phyloP scores from a whole-genome alignment of 2,888 invertebrate species.

The Drosophila hamatofila region DNA sequence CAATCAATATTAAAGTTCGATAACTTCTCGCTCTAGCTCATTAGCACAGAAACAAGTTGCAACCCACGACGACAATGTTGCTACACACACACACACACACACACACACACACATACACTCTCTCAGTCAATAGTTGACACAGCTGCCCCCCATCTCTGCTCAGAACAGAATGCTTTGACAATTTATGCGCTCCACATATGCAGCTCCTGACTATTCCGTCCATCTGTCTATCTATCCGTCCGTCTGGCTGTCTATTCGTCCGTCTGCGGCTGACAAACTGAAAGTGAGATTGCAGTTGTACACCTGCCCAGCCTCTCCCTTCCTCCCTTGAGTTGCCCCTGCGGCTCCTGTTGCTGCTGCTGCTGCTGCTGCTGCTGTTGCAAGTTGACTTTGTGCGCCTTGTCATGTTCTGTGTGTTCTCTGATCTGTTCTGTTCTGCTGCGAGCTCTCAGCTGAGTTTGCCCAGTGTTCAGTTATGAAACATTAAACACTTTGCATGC shows the following conservation, averaged over 20 bases:
- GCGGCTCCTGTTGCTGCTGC: not conserved
- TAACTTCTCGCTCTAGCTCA: slow-evolving; percentile 17
- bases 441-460: slow-evolving; percentile 17
- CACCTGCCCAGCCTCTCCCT: slow-evolving; percentile 26
- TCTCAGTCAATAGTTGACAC: not conserved
- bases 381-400: slow-evolving; percentile 54
- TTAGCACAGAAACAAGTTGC: slow-evolving; percentile 36
- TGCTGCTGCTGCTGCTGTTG: slow-evolving; percentile 27
- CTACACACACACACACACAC: slow-evolving; percentile 10
- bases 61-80: slow-evolving; percentile 26
- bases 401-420: slow-evolving; percentile 43
- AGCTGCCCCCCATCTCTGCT: not conserved
- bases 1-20: slow-evolving; percentile 4
- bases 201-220: slow-evolving; percentile 24
- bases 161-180: slow-evolving; percentile 35
- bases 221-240: not conserved
- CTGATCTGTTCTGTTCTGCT: slow-evolving; percentile 36
- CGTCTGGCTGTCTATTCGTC: not conserved
- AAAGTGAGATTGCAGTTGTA: slow-evolving; percentile 66
- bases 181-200: slow-evolving; percentile 61
- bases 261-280: slow-evolving; percentile 44
- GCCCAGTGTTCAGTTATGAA: slow-evolving; percentile 64
- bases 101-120: not conserved
- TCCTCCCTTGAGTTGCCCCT: not conserved
- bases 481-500: slow-evolving; percentile 76